Evolutionary conservation across 2,797 vertebrate genomes (phyloP), one percentile per base, ranked within the genome.

Genomic region (Antrozous pallidus): DNA sequence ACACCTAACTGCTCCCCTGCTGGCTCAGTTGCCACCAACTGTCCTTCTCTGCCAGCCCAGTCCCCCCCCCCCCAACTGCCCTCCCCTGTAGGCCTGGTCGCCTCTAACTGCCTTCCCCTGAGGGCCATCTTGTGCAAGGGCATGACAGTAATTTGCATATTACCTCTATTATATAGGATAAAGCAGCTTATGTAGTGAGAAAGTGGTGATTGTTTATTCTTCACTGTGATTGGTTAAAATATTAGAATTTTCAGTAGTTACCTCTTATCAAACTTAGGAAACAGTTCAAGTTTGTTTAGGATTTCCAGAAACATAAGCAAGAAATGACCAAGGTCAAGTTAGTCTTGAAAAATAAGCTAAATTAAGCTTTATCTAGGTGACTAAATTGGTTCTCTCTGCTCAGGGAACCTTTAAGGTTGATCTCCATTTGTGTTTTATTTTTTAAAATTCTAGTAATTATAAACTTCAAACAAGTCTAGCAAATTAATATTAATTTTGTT

Each of bases 401-500:
- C 73, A n/a, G 47, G 33, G 33, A 88, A 65, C 11, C 67, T 89
- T 67, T 63, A 33, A 42, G 63, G 22, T 51, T 69, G 49, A 40
- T 54, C 31, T 69, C 36, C 28, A 31, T 69, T 78, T 88, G 18
- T 51, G 78, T 88, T 51, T 88, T 20, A 69, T n/a, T 77, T 67
- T 88, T 78, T 77, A 13, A 77, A 78, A 63, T 22, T 33, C 93
- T 90, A 82, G 83, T 94, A 95, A 96, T 95, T 95, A 94, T 69
- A 87, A 92, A 95, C 95, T 82, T 97, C 77, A 95, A 89, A 91
- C 78, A 79, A 92, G 56, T 47, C 51, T 75, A 96, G 73, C 42
- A 92, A 96, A 87, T 88, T 85, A 90, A 87, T 86, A 81, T 69
- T 86, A 94, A 91, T 94, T 92, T 90, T 79, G 61, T 90, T 96